Conservation (phyloP, 2,113 vertebrate species). For the Corydoras maculifer region DNA sequence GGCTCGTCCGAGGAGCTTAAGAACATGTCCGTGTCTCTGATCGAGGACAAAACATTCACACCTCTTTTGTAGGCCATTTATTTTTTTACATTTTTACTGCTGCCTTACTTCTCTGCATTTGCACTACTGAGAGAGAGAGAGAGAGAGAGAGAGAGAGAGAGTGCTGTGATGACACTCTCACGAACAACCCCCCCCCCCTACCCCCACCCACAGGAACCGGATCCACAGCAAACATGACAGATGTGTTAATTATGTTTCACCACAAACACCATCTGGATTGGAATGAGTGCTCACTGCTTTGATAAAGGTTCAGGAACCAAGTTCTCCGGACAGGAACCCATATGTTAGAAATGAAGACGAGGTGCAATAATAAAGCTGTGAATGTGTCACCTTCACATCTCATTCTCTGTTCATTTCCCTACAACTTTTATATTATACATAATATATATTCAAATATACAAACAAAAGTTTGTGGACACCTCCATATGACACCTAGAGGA, state of each 20-base stretch:
- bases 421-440: too few species aligned
- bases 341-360: too few species aligned
- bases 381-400: slow-evolving; percentile 42
- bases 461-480: too few species aligned
- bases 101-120: slow-evolving; percentile 57
- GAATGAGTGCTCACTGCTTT: slow-evolving; percentile 35
- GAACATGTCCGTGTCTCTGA: slow-evolving; percentile 80
- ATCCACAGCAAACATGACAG: neutral
- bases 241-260: slow-evolving; percentile 25
- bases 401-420: neutral
- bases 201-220: too few species aligned
- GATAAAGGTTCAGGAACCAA: slow-evolving; percentile 32
- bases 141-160: too few species aligned
- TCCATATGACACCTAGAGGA: too few species aligned
- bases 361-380: slow-evolving; percentile 46
- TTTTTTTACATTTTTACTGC: slow-evolving; percentile 49
- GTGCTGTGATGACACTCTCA: too few species aligned
- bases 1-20: slow-evolving; percentile 79
- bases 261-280: slow-evolving; percentile 35
- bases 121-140: slow-evolving; percentile 59
- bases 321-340: too few species aligned
- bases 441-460: neutral
- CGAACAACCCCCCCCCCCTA: too few species aligned
- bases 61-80: slow-evolving; percentile 72
- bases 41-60: slow-evolving; percentile 82